Evolutionary conservation across 2,888 invertebrate genomes (phyloP), one percentile per base, ranked within the genome.

Genomic region (Masnerella sp.): DNA sequence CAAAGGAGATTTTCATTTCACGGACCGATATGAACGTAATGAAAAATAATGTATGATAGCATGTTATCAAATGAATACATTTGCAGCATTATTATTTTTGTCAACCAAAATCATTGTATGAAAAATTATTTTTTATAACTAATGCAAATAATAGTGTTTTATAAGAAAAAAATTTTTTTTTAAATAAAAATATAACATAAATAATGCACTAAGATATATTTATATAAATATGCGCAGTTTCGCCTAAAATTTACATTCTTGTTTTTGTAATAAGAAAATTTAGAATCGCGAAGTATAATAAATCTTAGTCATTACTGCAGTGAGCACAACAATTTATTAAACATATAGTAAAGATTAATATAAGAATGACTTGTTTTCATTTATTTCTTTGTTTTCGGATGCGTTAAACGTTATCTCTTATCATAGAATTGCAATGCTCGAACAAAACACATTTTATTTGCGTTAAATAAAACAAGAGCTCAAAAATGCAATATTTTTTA

Each of bases 181-280:
- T n/a, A n/a, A n/a, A n/a, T n/a, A n/a, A n/a, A n/a, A n/a, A n/a
- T n/a, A n/a, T n/a, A n/a, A n/a, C n/a, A n/a, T n/a, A n/a, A n/a
- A n/a, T n/a, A n/a, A n/a, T n/a, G n/a, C n/a, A n/a, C n/a, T n/a
- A n/a, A n/a, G n/a, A n/a, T n/a, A n/a, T n/a, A n/a, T n/a, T n/a
- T n/a, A n/a, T n/a, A n/a, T 40, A n/a, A n/a, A n/a, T n/a, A n/a
- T n/a, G n/a, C n/a, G n/a, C n/a, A n/a, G n/a, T n/a, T n/a, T n/a
- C 54, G 45, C 47, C 54, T 61, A 69, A 59, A 59, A 59, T 61
- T 45, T 69, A 54, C 54, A 54, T 61, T 61, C 69, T 52, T 43
- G 40, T 61, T 69, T 54, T 36, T 22, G 45, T 25, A 54, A 40
- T 43, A 28, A n/a, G n/a, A n/a, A n/a, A n/a, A n/a, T n/a, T n/a